Base-by-base conservation (phyloP, 2,888 invertebrate genomes). In the Drosophila diplacantha region DNA sequence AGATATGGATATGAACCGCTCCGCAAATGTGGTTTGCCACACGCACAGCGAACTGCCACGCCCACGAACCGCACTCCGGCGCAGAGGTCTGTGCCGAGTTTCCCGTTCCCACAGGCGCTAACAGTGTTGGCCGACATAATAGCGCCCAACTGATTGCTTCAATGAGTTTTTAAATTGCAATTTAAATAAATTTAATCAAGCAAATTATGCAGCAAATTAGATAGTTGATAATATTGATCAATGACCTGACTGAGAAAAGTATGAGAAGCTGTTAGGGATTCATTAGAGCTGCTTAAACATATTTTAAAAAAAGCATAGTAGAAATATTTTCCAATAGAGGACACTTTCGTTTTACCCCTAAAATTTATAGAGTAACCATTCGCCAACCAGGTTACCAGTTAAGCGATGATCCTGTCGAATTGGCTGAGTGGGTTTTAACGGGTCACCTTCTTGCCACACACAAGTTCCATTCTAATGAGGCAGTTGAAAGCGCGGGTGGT, bases 1-100 rank as follows among this genome's bases (percentile, higher is more conserved):
- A 71, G 63, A 64, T 59, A 50, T 72, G 71, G 65, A 60, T 64
- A 65, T 66, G 64, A 55, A 54, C 69, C 64, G 71, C 67, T 52
- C 68, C 72, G 51, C 59, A 61, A 69, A 69, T 69, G 63, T 18
- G 77, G 66, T 61, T 73, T 58, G 50, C 49, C 64, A 32, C 44
- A 44, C 44, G 26, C 38, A 16, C 51, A 39, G 50, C 64, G 16
- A 35, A 11, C 11, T 12, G 49, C 53, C 34, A 31, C 18, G 12
- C 62, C 31, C 39, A 26, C 35, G 34, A 24, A 9, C 46, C 51
- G 4, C 16, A n/a, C 14, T 46, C 20, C 7, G 35, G 12, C 26
- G 5, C 16, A 12, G 7, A n/a, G 9, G 24, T 29, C 4, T 18
- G 2, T 16, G 16, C 7, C 8, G 29, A 44, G 44, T 31, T 20